These are phyloP conservation scores for Metalampra italica DNA, from an alignment of 2,888 invertebrate species.

Conservation along the genomic window DNA sequence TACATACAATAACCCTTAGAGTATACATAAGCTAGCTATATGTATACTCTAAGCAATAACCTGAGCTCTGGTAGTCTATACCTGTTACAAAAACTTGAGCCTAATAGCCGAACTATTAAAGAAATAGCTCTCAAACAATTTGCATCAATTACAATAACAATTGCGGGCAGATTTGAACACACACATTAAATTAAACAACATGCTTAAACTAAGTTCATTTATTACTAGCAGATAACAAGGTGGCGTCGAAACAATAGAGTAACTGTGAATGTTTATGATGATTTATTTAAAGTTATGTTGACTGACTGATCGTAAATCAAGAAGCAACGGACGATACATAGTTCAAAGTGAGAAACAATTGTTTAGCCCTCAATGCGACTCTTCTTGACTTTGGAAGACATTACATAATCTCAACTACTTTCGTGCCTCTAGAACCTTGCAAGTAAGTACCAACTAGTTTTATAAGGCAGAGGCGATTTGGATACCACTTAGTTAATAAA, in stretches of 20 bases:
- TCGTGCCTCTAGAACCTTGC: too few species aligned
- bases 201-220: slow-evolving; percentile 30
- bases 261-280: slow-evolving; percentile 21
- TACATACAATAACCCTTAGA: too few species aligned
- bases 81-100: too few species aligned
- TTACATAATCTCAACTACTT: too few species aligned
- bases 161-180: neutral
- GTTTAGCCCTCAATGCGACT: neutral
- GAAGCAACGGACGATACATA: slow-evolving; percentile 13
- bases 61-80: too few species aligned
- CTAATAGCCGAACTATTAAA: neutral
- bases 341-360: slow-evolving; percentile 5
- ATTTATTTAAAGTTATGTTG: slow-evolving; percentile 24
- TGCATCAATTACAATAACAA: slow-evolving; percentile 3
- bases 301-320: slow-evolving; percentile 27
- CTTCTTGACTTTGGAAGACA: too few species aligned
- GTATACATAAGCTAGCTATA: too few species aligned
- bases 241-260: slow-evolving; percentile 19
- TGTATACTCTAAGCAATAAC: too few species aligned
- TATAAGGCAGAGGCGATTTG: too few species aligned
- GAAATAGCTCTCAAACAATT: neutral
- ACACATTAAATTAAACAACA: slow-evolving; percentile 17
- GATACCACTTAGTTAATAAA: too few species aligned
- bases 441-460: too few species aligned
- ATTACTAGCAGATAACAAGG: slow-evolving; percentile 33